phyloP scores from a whole-genome alignment of 2,113 vertebrate genomes.

The Clarias batrachus region DNA sequence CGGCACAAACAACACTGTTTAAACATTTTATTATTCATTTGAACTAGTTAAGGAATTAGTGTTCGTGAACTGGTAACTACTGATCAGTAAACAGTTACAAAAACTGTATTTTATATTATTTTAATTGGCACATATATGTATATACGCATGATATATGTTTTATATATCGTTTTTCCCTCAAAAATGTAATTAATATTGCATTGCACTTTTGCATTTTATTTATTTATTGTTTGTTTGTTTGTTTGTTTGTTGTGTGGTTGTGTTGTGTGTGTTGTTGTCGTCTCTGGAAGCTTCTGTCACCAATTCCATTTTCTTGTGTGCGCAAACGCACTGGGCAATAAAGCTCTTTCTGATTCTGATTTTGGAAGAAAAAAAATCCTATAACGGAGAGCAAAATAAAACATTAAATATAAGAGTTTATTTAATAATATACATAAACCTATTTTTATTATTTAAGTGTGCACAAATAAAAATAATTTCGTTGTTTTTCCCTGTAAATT shows the following conservation, averaged over 20 bases:
- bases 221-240: background rate
- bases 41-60: too few species aligned
- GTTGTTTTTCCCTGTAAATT: background rate
- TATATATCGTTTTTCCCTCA: too few species aligned
- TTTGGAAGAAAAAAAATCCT: too few species aligned
- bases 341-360: too few species aligned
- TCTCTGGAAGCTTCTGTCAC: too few species aligned
- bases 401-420: background rate
- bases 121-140: background rate
- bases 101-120: background rate
- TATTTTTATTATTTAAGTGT: background rate
- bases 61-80: background rate
- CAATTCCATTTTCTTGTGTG: too few species aligned
- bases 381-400: background rate
- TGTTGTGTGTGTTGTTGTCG: too few species aligned
- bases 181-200: background rate
- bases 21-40: background rate
- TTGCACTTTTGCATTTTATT: background rate
- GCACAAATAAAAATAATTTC: background rate
- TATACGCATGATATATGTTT: too few species aligned
- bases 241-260: too few species aligned
- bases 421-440: background rate
- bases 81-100: background rate
- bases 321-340: too few species aligned
- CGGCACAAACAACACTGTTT: background rate